phyloP scores from a whole-genome alignment of 2,113 vertebrate species.

The Triplophysa dalaica region DNA sequence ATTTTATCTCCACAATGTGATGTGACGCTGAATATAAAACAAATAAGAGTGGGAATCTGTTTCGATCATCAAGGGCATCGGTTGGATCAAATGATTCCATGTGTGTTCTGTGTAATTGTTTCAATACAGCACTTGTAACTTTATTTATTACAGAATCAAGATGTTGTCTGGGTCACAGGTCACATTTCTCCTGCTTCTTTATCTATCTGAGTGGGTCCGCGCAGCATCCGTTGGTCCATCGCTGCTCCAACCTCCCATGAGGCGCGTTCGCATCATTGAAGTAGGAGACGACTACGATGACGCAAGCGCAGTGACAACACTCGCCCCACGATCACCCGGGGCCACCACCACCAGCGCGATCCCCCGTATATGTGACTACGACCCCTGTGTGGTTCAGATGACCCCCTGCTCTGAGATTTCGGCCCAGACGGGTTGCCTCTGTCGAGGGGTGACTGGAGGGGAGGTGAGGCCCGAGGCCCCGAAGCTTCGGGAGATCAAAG shows the following conservation, averaged over 20 bases:
- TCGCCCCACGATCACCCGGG: background rate
- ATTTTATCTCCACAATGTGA: background rate
- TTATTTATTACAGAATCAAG: slow-evolving; percentile 30
- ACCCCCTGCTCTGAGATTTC: slow-evolving; percentile 58
- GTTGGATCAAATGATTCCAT: too few relatives aligned
- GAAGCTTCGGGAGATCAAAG: slow-evolving; percentile 53
- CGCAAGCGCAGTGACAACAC: background rate
- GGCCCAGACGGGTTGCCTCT: slow-evolving; percentile 59
- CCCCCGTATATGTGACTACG: slow-evolving; percentile 53
- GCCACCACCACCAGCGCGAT: background rate
- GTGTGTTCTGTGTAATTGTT: background rate
- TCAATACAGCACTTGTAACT: background rate
- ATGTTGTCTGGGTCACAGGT: slow-evolving; percentile 32
- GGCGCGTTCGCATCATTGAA: slow-evolving; percentile 33
- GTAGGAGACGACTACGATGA: slow-evolving; percentile 3
- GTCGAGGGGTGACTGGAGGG: slow-evolving; percentile 67
- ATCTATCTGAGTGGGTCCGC: slow-evolving; percentile 23
- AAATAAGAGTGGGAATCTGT: too few relatives aligned
- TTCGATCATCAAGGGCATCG: too few relatives aligned
- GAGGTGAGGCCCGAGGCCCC: slow-evolving; percentile 58
- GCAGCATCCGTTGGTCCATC: slow-evolving; percentile 41
- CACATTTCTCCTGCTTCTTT: slow-evolving; percentile 58
- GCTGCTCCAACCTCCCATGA: slow-evolving; percentile 50
- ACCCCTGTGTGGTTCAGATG: slow-evolving; percentile 67
- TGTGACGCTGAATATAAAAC: too few relatives aligned